A percentile compares a stretch with the other conserved stretches of the same genome.
These are phyloP conservation scores for Lithodes maja DNA, from an alignment of 2,888 invertebrate genomes.

Conservation along the genomic window DNA sequence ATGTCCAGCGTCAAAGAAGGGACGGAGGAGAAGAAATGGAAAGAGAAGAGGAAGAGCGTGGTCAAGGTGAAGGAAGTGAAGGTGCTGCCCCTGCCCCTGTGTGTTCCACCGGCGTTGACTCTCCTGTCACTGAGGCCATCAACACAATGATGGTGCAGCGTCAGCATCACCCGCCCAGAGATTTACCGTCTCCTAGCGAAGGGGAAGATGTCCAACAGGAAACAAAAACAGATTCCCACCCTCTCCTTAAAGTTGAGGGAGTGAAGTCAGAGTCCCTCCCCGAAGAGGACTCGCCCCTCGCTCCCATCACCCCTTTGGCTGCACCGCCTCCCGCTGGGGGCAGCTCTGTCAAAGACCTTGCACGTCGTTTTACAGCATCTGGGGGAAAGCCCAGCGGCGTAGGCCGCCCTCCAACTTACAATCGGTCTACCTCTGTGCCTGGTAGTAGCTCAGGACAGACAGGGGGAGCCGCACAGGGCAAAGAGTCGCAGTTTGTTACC, in stretches of 20 bases:
- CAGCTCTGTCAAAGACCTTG: conserved; percentile 67
- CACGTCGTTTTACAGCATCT: conserved; percentile 67
- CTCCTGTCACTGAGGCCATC: conserved; percentile 65
- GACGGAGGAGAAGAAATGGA: conserved; percentile 37
- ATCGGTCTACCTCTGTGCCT: conserved; percentile 64
- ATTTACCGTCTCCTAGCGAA: conserved; percentile 51
- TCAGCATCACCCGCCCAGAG: conserved; percentile 51
- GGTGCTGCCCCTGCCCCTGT: conserved; percentile 41
- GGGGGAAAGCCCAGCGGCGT: conserved; percentile 31
- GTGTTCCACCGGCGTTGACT: conserved; percentile 45
- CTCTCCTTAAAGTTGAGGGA: conserved; percentile 31
- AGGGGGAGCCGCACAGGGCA: conserved; percentile 4
- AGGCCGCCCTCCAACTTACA: conserved; percentile 48
- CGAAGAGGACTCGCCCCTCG: conserved; percentile 60
- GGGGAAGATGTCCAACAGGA: background rate
- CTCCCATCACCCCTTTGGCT: conserved; percentile 61
- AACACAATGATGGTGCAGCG: conserved; percentile 69
- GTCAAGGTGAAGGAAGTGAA: conserved; percentile 61
- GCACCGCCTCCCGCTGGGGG: conserved; percentile 55
- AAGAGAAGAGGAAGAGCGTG: conserved; percentile 56
- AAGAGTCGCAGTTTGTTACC: conserved; percentile 70
- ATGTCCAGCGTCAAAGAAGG: conserved; percentile 86
- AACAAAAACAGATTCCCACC: background rate
- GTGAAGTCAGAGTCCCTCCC: conserved; percentile 41
- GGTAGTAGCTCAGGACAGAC: conserved; percentile 16